Conservation (phyloP, 2,888 invertebrate species). For the Apodemia duryi region DNA sequence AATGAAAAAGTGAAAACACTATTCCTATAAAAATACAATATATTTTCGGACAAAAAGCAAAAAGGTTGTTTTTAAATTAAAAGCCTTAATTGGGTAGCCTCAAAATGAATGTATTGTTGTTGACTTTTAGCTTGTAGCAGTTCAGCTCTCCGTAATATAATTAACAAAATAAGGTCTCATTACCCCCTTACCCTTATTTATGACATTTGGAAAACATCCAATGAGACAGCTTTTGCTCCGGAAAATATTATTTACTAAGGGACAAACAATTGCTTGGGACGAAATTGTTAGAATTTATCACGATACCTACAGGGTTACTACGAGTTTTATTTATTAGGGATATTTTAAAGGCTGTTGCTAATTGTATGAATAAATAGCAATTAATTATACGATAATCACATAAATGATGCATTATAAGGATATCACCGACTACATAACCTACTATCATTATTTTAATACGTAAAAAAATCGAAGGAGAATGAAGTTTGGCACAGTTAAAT, state of each 20-base stretch:
- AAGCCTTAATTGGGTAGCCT: background rate
- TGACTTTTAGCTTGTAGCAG: background rate
- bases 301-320: background rate
- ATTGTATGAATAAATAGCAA: too few relatives aligned
- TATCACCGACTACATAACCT: too few relatives aligned
- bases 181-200: conserved; percentile 25
- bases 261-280: conserved; percentile 5
- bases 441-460: too few relatives aligned
- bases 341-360: background rate
- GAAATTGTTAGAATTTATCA: conserved; percentile 5
- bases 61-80: conserved; percentile 2
- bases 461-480: too few relatives aligned
- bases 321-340: background rate
- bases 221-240: conserved; percentile 27
- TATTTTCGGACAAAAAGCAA: background rate
- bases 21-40: background rate
- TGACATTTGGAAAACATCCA: conserved; percentile 32
- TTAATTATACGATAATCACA: too few relatives aligned
- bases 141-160: conserved; percentile 20
- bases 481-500: too few relatives aligned
- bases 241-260: conserved; percentile 24
- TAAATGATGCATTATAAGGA: too few relatives aligned
- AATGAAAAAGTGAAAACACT: background rate
- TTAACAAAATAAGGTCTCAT: conserved; percentile 26
- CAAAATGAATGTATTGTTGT: background rate